Base-by-base conservation (phyloP, 2,113 vertebrate species). In the Sinocyclocheilus rhinocerous region DNA sequence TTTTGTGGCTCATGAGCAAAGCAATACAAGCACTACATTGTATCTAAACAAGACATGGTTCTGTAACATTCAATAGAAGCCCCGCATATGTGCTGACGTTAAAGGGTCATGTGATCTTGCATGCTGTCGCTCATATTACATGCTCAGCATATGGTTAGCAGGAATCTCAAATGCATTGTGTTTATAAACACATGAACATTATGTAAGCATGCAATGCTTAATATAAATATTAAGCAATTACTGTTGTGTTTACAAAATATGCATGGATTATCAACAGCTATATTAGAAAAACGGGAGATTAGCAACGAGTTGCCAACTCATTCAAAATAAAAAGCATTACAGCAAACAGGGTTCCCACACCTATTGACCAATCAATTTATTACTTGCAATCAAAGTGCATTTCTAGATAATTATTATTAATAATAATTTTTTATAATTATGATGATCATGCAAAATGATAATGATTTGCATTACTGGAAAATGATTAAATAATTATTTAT, bases 51-150 rank as follows among this genome's bases (percentile, higher is more conserved):
- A 48, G 72, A 26, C 12, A 26, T 8, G 59, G 39, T 67, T 67
- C 15, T 45, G 59, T 65, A 48, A 48, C 15, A 29, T 79, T n/a
- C 18, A 79, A 76, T 12, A 80, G 26, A 65, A 80, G 29, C 77
- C 55, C 55, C 12, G 18, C n/a, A 39, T 36, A 36, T 36, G 76
- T 26, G 2, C 26, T 33, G 50, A 78, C 8, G 20, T 80, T 16
- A 15, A 63, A n/a, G 33, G 18, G n/a, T 81, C 39, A 81, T 45
- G 59, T 45, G 79, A 67, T 61, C 6, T 42, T 80, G 55, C 55
- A 63, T 61, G 29, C 8, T 65, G 39, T 48, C 8, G 79, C 26
- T 81, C n/a, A 48, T 20, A 29, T 81, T 67, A 81, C 59, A 81
- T 67, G 9, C n/a, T 11, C 22, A 18, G 39, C 59, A 65, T 65